Base-by-base conservation (phyloP, 2,113 vertebrate genomes). In the Pelvicachromis taeniatus region DNA sequence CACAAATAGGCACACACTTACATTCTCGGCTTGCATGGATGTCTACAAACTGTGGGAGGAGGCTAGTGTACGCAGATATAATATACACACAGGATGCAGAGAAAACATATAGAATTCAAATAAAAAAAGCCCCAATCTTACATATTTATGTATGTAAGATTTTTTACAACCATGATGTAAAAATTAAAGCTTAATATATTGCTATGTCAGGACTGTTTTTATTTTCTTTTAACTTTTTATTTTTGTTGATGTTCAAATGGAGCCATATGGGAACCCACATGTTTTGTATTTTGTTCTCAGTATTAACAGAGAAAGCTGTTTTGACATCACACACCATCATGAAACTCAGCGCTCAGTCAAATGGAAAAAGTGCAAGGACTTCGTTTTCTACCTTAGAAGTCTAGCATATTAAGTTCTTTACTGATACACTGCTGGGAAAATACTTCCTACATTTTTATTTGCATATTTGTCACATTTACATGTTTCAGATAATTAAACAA, bases 311-410 rank as follows among this genome's bases (percentile, higher is more conserved):
- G 7, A 9, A 42, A 26, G 38, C 38, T 94, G 93, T 95, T 95
- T 92, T 91, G 90, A 65, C 88, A 92, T 88, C 91, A 93, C 9
- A 63, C 9, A 82, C 93, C 93, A 83, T 77, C 89, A 93, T 90
- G 91, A 93, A 91, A 95, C 89, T 85, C 59, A 9, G 6, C 16
- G 19, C 13, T 81, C 19, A 52, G 84, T 84, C 81, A 78, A 21
- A 75, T 77, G 80, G 77, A 92, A 89, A 87, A n/a, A 4, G 73
- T 35, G 65, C 29, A 73, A 65, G 79, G 29, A 70, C 80, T 53
- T 13, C 26, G 7, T n/a, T 10, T 6, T 13, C 7, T 3, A 1
- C 1, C 1, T 45, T 21, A 7, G 8, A 52, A n/a, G 79, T 16
- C 7, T 7, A 31, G 16, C 9, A 17, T 6, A 38, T 10, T 19